Evolutionary conservation across 2,888 invertebrate genomes (phyloP), one percentile per base, ranked within the genome.

Genomic region (Clanis bilineata): DNA sequence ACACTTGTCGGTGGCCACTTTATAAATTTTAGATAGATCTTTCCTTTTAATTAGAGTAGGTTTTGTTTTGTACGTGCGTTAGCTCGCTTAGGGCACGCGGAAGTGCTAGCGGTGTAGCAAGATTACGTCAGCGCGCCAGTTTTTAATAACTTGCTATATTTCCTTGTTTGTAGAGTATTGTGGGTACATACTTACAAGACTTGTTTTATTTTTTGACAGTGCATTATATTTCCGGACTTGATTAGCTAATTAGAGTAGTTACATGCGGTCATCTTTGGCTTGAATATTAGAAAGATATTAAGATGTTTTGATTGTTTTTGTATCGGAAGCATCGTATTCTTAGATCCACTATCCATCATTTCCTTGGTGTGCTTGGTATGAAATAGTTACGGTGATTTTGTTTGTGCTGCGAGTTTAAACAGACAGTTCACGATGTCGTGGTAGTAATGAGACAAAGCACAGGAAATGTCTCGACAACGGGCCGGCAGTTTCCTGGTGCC

Each of bases 41-140:
- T 10, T 9, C 25, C 28, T 51, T 39, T 47, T 39, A 58, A 39
- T 39, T 25, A 47, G 73, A 74, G 74, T 71, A 36, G 9, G 36
- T 36, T 74, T 69, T 71, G 62, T 69, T 51, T 65, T 63, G 47
- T 63, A 72, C 68, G 70, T 71, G 71, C 68, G 68, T 71, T 67
- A 67, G 74, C 76, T 74, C 74, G 76, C 76, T 76, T 85, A 88
- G 86, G 88, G 86, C 85, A 90, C 82, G 85, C 90, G 90, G 90
- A 90, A 90, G 86, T 85, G 79, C 79, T 83, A 80, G 80, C 74
- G 77, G 76, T 79, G 75, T 79, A 75, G 79, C 71, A 74, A 76
- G 76, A 88, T 90, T 89, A 88, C 90, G 90, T 90, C 90, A 90
- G 83, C 85, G 88, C 83, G 86, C 87, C 79, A 85, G 87, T 90